A percentile compares a stretch with the other conserved stretches of the same genome.
phyloP scores from a whole-genome alignment of 2,113 vertebrate species.

The Sclerurus mexicanus region DNA sequence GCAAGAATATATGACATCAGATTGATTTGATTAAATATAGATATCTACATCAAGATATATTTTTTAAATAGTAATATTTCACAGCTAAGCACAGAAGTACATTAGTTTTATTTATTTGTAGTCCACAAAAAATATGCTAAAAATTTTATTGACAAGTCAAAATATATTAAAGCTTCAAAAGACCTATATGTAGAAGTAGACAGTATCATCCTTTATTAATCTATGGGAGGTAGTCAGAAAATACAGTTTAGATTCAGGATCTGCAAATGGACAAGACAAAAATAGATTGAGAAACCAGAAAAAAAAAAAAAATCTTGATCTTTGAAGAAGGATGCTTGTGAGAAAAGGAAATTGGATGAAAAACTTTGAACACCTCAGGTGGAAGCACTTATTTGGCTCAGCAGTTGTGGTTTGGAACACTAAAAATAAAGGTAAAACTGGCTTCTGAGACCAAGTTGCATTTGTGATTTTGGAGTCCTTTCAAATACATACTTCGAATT shows the following conservation, averaged over 20 bases:
- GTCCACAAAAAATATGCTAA: neutral
- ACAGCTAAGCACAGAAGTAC: neutral
- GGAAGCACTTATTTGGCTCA: neutral
- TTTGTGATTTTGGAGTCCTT: neutral
- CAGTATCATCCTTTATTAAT: neutral
- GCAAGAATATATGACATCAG: neutral
- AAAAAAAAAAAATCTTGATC: neutral
- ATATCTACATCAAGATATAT: neutral
- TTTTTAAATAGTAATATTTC: neutral
- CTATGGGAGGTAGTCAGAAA: neutral
- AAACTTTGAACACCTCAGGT: neutral
- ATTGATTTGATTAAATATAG: neutral
- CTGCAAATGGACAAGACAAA: neutral
- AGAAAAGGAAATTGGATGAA: neutral
- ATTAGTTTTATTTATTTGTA: neutral
- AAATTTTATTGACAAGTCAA: neutral
- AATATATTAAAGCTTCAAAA: neutral
- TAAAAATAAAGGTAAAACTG: neutral
- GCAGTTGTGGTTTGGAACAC: rapidly evolving
- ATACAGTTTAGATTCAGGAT: neutral
- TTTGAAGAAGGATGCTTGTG: neutral
- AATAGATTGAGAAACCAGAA: neutral
- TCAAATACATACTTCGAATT: neutral
- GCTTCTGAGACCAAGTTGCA: neutral
- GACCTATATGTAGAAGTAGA: neutral